Evolutionary conservation across 2,113 vertebrate genomes (phyloP).

Genomic region (Bettongia penicillata): DNA sequence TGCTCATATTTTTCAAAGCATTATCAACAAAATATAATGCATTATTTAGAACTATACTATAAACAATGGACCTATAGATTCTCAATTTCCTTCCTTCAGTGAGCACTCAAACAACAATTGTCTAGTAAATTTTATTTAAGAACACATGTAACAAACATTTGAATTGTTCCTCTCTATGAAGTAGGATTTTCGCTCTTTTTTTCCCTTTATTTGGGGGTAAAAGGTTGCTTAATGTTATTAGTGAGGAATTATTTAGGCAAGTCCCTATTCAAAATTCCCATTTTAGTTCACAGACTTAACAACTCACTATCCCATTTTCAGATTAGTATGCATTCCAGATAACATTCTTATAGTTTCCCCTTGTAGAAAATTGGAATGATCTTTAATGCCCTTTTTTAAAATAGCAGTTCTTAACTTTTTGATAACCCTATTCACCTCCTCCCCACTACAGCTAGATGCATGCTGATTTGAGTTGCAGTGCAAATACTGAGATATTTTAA

Average conservation of each 20-base stretch:
- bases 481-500: slow-evolving; percentile 34
- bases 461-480: slow-evolving; percentile 18
- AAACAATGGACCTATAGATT: neutral
- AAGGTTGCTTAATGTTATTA: neutral
- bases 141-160: neutral
- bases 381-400: neutral
- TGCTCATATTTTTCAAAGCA: neutral
- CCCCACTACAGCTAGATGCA: neutral
- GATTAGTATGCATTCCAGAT: neutral
- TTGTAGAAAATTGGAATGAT: neutral
- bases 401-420: neutral
- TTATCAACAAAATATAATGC: too few species aligned
- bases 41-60: neutral
- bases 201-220: neutral
- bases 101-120: neutral
- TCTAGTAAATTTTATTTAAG: neutral
- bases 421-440: neutral
- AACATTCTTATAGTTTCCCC: neutral
- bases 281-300: rapidly evolving
- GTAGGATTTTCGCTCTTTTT: neutral
- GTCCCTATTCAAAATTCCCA: slow-evolving; percentile 17
- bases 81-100: neutral
- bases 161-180: neutral
- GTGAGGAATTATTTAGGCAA: neutral
- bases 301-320: neutral